A percentile compares a stretch with the other conserved stretches of the same genome.
phyloP scores from a whole-genome alignment of 2,113 vertebrate genomes.

The Sula dactylatra region DNA sequence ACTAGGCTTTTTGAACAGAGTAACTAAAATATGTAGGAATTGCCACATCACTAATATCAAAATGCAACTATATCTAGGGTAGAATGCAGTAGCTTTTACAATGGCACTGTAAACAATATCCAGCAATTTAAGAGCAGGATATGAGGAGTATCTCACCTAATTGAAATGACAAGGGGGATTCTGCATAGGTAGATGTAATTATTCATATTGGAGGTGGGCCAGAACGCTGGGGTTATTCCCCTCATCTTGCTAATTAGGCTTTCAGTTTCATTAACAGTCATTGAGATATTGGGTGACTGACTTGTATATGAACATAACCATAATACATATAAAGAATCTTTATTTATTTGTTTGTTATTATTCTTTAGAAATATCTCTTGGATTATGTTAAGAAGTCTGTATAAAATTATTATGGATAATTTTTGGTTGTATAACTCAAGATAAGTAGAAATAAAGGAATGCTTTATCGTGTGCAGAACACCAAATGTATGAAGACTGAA shows the following conservation, averaged over 20 bases:
- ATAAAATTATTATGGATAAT: background rate
- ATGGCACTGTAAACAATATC: background rate
- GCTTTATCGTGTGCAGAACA: background rate
- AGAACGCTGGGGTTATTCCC: conserved; percentile 31
- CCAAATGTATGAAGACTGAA: background rate
- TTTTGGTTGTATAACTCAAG: background rate
- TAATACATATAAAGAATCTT: background rate
- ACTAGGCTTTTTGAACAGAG: background rate
- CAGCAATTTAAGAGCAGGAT: conserved; percentile 25
- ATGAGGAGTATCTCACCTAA: conserved; percentile 49
- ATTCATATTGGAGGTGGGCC: conserved; percentile 49
- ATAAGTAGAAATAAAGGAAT: background rate
- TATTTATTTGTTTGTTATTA: background rate
- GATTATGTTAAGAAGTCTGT: background rate
- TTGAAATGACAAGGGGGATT: conserved; percentile 51
- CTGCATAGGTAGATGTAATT: conserved; percentile 55
- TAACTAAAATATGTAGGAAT: background rate
- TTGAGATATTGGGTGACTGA: conserved; percentile 7
- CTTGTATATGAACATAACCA: background rate
- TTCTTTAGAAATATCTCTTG: background rate
- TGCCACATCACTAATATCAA: background rate
- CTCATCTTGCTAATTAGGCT: conserved; percentile 65
- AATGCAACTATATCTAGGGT: background rate
- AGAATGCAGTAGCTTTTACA: background rate
- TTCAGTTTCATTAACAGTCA: conserved; percentile 60